Evolutionary conservation across 2,888 invertebrate genomes (phyloP).

Genomic region (Lacanobia wlatinum): DNA sequence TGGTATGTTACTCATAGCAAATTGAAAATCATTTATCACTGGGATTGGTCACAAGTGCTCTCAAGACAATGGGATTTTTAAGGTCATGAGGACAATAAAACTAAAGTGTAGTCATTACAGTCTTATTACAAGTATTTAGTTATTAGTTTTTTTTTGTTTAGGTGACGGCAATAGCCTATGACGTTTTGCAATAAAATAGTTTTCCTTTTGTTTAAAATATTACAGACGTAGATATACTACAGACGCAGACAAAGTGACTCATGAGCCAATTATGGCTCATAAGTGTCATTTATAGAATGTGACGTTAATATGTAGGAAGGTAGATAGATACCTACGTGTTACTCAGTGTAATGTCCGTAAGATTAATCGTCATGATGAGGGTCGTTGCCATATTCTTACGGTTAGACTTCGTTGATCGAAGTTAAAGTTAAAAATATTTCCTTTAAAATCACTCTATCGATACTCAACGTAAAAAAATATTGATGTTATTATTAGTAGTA

Average conservation of each 20-base stretch:
- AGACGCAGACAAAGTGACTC: conserved; percentile 40
- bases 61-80: conserved; percentile 18
- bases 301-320: conserved; percentile 18
- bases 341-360: conserved; percentile 1
- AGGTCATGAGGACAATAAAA: conserved; percentile 14
- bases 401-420: background rate
- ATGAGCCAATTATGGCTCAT: conserved; percentile 29
- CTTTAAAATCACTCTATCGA: background rate
- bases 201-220: conserved; percentile 31
- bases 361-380: background rate
- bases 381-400: background rate
- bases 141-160: conserved; percentile 20
- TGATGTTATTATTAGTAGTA: conserved; percentile 1
- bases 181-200: conserved; percentile 9
- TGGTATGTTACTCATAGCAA: conserved; percentile 15
- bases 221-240: conserved; percentile 22
- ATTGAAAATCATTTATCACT: conserved; percentile 6
- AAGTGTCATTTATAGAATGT: conserved; percentile 29
- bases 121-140: background rate
- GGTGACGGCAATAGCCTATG: background rate
- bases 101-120: background rate
- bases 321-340: background rate
- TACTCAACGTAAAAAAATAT: conserved; percentile 12
- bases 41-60: conserved; percentile 34
- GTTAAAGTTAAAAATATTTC: background rate